A percentile compares a stretch with the other conserved stretches of the same genome.
phyloP scores from a whole-genome alignment of 2,113 vertebrate species.

The Syngnathus typhle region DNA sequence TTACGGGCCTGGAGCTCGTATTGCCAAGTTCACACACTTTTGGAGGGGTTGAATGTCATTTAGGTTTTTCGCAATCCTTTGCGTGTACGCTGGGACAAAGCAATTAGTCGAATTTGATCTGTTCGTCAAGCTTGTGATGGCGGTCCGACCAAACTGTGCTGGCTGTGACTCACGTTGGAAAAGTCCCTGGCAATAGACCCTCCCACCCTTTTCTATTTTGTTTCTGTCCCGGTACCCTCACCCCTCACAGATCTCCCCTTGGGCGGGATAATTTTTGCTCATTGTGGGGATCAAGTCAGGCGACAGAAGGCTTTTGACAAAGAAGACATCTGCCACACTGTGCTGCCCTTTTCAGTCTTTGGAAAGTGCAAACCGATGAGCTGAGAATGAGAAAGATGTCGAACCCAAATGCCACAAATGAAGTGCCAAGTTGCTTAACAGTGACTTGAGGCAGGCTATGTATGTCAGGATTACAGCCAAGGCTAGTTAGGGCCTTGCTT shows the following conservation, averaged over 20 bases:
- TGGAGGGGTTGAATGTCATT: slow-evolving; percentile 3
- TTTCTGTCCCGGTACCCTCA: slow-evolving; percentile 11
- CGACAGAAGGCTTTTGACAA: slow-evolving; percentile 56
- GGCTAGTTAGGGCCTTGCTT: background rate
- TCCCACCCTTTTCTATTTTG: slow-evolving; percentile 21
- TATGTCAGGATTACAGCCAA: background rate
- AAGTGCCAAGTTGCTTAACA: too few relatives aligned
- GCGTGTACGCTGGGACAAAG: background rate
- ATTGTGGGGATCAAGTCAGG: slow-evolving; percentile 61
- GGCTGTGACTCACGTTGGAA: slow-evolving; percentile 5
- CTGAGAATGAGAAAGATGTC: background rate
- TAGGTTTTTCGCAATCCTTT: too few relatives aligned
- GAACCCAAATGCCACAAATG: background rate
- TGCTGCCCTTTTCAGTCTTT: slow-evolving; percentile 49
- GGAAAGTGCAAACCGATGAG: slow-evolving; percentile 14
- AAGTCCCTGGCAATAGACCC: slow-evolving; percentile 19
- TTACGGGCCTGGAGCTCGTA: slow-evolving; percentile 37
- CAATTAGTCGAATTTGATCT: background rate
- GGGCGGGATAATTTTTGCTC: slow-evolving; percentile 52
- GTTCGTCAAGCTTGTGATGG: background rate
- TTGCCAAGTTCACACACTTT: slow-evolving; percentile 11
- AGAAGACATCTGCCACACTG: slow-evolving; percentile 64
- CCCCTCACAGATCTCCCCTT: slow-evolving; percentile 17
- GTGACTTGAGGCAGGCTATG: background rate
- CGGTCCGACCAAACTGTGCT: background rate